Conservation (phyloP, 2,888 invertebrate species). For the Luffia ferchaultella region DNA sequence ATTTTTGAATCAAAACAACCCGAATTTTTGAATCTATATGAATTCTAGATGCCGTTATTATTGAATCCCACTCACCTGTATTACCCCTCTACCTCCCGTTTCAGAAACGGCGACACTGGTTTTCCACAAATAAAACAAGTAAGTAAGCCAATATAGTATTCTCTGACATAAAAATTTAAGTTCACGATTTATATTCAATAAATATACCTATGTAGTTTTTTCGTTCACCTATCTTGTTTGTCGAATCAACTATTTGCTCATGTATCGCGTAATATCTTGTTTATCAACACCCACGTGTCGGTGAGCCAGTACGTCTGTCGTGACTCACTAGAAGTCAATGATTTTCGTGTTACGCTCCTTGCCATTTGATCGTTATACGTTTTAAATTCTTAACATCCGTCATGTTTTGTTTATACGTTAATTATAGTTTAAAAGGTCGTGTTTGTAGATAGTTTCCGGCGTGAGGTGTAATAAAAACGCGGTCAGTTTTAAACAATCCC, state of each 20-base stretch:
- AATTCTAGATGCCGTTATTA: too few relatives aligned
- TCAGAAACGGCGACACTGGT: too few relatives aligned
- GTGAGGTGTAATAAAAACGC: conserved; percentile 12
- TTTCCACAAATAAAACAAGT: too few relatives aligned
- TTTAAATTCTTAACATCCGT: conserved; percentile 17
- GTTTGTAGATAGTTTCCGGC: conserved; percentile 44
- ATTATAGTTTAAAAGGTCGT: conserved; percentile 33
- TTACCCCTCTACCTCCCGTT: too few relatives aligned
- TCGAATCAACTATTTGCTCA: neutral
- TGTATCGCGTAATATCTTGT: neutral
- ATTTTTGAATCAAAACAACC: too few relatives aligned
- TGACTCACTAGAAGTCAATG: conserved; percentile 18
- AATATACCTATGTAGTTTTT: too few relatives aligned
- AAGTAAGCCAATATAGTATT: too few relatives aligned
- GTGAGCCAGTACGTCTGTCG: conserved; percentile 8
- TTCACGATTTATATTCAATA: too few relatives aligned
- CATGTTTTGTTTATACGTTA: conserved; percentile 29
- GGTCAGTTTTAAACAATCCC: neutral
- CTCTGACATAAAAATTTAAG: too few relatives aligned
- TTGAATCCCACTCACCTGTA: too few relatives aligned
- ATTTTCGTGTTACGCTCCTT: conserved; percentile 21
- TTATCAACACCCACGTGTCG: conserved; percentile 21
- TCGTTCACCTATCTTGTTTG: too few relatives aligned
- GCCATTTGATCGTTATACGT: conserved; percentile 15
- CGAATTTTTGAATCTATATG: too few relatives aligned